Evolutionary conservation across 2,797 vertebrate genomes (phyloP), one percentile per base, ranked within the genome.

Genomic region (Scomberomorus guttatus): DNA sequence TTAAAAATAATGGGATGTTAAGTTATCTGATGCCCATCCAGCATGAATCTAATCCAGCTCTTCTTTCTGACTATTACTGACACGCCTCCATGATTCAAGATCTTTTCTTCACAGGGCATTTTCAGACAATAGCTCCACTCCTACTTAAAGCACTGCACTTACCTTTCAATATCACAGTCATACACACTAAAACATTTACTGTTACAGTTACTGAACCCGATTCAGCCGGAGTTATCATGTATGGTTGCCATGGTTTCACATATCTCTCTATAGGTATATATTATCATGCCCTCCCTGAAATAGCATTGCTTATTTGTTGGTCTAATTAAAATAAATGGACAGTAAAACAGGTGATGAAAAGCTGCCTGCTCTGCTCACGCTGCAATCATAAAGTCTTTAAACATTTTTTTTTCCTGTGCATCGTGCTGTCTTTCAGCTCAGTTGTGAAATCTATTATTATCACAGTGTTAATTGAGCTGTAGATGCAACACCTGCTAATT

Each of bases 401-500:
- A 73, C 75, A 70, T 51, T 50, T 64, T 60, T 60, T 27, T 58
- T 59, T 65, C 75, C 61, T 55, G 48, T 59, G 72, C 75, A 80
- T 85, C 64, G 24, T 56, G 67, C 50, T 8, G 17, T 82, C 80
- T 87, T 79, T 70, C 77, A 59, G 67, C 79, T 81, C 22, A 64
- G 83, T 85, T 82, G 90, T 87, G 84, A 92, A 81, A 68, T 81
- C 89, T 92, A 94, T 93, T 87, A 90, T 89, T 93, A 92, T 65
- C 72, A 37, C 32, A 13, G 88, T 81, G 86, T 62, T 89, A 92
- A 92, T 83, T 86, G 87, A 87, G 81, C 80, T 82, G 81, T 32
- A 60, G 57, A 79, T 69, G 68, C 72, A 54, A 63, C 4, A 50
- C 64, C 60, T 69, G 78, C 62, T 77, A 57, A 87, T 80, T 79